phyloP scores from a whole-genome alignment of 1,140 invertebrate species.

The Scaptomyza graminum region DNA sequence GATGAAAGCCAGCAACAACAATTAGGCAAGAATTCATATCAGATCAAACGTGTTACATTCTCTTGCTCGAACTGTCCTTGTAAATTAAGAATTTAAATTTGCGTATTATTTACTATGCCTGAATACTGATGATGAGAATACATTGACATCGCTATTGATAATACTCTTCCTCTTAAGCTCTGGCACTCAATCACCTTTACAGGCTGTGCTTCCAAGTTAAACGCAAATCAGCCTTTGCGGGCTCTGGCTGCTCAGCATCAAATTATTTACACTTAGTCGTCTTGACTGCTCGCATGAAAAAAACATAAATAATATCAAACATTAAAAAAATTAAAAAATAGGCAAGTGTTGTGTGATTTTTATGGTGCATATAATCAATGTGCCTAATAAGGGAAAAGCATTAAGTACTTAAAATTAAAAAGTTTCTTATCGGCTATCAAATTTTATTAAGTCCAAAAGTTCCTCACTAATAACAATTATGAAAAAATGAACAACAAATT shows the following conservation, averaged over 20 bases:
- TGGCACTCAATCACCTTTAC: conserved; percentile 2
- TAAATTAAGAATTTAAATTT: conserved; percentile 48
- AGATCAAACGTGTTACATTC: conserved; percentile 3
- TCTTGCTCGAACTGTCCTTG: conserved; percentile 1
- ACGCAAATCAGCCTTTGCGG: conserved; percentile 64
- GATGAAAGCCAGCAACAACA: neutral
- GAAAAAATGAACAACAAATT: no score
- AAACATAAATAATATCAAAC: conserved; percentile 16
- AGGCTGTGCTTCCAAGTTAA: conserved; percentile 15
- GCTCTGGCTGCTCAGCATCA: conserved; percentile 48
- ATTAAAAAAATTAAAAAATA: conserved; percentile 21
- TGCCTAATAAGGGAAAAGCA: neutral
- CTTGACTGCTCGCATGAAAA: conserved; percentile 59
- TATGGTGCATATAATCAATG: conserved; percentile 1
- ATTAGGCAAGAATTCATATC: conserved; percentile 46
- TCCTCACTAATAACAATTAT: no score
- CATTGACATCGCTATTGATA: conserved; percentile 45
- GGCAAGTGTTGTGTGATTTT: neutral
- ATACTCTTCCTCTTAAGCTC: neutral
- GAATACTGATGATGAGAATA: conserved; percentile 14
- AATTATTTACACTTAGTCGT: conserved; percentile 75
- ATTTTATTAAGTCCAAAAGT: no score
- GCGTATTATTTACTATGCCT: conserved; percentile 59
- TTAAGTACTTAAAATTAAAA: neutral
- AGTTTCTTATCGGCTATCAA: no score